Evolutionary conservation across 1,140 invertebrate species (phyloP).

Genomic region (Belonocnema kinseyi): DNA sequence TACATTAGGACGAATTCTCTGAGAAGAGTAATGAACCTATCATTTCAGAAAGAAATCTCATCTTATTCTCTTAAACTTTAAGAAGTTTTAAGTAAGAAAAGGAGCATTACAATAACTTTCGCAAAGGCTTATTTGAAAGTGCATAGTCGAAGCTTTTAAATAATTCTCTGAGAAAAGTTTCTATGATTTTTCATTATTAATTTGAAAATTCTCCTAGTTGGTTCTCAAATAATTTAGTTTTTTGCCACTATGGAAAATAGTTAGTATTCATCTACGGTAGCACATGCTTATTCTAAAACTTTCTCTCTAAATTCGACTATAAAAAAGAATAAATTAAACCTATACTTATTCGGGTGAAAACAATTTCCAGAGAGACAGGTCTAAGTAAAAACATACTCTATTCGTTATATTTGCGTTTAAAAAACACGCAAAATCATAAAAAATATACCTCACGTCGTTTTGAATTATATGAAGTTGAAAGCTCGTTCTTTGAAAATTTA

Average conservation of each 20-base stretch:
- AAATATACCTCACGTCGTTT: not conserved
- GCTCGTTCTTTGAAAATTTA: not conserved
- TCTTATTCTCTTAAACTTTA: not conserved
- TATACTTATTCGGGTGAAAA: no score
- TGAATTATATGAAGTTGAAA: not conserved
- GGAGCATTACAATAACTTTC: conserved; percentile 2
- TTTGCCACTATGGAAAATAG: not conserved
- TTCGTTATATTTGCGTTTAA: no score
- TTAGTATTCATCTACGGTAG: no score
- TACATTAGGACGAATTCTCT: no score
- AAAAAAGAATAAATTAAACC: no score
- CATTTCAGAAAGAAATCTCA: no score
- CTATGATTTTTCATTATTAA: conserved; percentile 2
- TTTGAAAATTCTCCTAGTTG: not conserved
- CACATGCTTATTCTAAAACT: no score
- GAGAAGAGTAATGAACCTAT: no score
- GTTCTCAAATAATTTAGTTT: not conserved
- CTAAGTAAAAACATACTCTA: no score
- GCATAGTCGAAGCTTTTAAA: not conserved
- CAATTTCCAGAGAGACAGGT: no score
- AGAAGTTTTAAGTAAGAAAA: not conserved
- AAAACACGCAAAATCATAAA: no score
- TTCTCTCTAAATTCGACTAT: no score
- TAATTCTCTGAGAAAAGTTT: not conserved
- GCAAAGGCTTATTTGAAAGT: conserved; percentile 1